phyloP scores from a whole-genome alignment of 1,140 invertebrate species.

The Mercenaria mercenaria region DNA sequence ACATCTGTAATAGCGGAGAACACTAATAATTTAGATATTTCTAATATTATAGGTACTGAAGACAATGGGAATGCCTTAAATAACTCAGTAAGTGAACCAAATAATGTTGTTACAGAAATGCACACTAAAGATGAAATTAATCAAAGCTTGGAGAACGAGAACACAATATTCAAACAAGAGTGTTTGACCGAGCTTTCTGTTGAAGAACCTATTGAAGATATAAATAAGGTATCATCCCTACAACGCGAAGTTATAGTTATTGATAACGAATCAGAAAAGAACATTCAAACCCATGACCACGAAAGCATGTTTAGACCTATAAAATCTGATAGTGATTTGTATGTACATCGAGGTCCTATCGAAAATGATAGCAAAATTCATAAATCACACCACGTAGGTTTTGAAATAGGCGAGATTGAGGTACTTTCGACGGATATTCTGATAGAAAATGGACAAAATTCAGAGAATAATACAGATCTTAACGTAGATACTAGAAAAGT shows the following conservation, averaged over 20 bases:
- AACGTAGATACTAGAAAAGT: neutral
- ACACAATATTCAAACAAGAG: neutral
- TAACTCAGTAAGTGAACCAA: no score
- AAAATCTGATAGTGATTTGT: neutral
- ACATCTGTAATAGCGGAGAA: neutral
- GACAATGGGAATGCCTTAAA: neutral
- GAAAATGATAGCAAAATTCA: neutral
- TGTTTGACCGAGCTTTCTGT: no score
- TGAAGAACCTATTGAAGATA: neutral
- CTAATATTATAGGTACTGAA: neutral
- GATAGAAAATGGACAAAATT: neutral
- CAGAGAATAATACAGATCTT: neutral
- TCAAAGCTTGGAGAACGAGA: neutral
- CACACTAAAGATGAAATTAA: neutral
- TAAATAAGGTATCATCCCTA: neutral
- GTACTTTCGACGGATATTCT: neutral
- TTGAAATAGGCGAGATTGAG: neutral
- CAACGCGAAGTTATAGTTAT: conserved; percentile 29
- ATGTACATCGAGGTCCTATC: neutral
- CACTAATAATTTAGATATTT: neutral
- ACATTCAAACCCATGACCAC: neutral
- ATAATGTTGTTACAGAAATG: neutral
- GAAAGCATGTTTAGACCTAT: conserved; percentile 32
- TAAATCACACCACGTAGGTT: neutral
- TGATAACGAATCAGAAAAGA: neutral